phyloP scores from a whole-genome alignment of 1,140 invertebrate species.

The Drosophila equinoxialis region DNA sequence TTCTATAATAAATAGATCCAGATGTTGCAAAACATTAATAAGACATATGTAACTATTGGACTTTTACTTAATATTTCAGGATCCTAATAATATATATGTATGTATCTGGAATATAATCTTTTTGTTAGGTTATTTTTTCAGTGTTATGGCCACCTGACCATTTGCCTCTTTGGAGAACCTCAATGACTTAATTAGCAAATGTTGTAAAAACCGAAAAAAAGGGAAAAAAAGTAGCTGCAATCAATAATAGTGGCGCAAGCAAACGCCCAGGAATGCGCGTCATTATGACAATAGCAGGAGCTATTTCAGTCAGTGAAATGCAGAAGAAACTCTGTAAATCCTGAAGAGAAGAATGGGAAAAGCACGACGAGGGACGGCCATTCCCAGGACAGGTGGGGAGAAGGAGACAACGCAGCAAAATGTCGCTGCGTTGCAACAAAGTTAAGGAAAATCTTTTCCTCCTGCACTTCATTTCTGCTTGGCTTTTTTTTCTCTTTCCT shows the following conservation, averaged over 20 bases:
- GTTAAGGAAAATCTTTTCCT: conserved; percentile 48
- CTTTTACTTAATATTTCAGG: too few relatives aligned
- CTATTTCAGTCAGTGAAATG: conserved; percentile 12
- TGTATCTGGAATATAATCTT: too few relatives aligned
- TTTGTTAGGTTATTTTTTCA: too few relatives aligned
- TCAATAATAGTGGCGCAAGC: conserved; percentile 36
- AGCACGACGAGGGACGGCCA: background rate
- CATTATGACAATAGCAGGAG: conserved; percentile 66
- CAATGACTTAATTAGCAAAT: conserved; percentile 67
- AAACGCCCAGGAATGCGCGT: conserved; percentile 61
- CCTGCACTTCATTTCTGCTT: conserved; percentile 35
- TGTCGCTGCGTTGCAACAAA: conserved; percentile 68
- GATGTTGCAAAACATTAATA: background rate
- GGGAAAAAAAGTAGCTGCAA: conserved; percentile 42
- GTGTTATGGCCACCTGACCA: conserved; percentile 13
- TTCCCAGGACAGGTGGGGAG: background rate
- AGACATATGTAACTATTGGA: background rate
- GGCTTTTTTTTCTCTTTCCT: conserved; percentile 18
- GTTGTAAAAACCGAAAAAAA: conserved; percentile 15
- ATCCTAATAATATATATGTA: too few relatives aligned
- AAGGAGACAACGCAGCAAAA: conserved; percentile 32
- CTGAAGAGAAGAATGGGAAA: background rate
- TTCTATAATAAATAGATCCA: background rate
- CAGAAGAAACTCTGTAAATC: background rate
- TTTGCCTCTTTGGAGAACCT: background rate